These are phyloP conservation scores for Allophyes oxyacanthae DNA, from an alignment of 2,888 invertebrate genomes.

Conservation along the genomic window DNA sequence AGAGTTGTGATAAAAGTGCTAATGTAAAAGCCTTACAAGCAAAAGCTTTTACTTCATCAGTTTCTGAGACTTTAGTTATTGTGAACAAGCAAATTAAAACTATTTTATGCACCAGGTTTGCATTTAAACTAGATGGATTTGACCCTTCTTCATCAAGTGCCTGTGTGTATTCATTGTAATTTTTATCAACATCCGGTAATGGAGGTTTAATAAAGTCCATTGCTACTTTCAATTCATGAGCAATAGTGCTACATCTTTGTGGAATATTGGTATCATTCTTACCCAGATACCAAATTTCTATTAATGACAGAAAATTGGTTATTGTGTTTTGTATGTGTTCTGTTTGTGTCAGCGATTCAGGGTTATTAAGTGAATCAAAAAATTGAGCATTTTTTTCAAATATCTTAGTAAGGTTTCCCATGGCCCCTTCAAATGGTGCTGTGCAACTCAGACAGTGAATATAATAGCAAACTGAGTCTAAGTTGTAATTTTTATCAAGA, in stretches of 20 bases:
- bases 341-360: slow-evolving; percentile 79
- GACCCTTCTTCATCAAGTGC: slow-evolving; percentile 84
- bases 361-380: slow-evolving; percentile 86
- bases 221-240: slow-evolving; percentile 93
- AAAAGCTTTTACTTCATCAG: slow-evolving; percentile 94
- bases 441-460: slow-evolving; percentile 94
- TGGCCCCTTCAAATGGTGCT: slow-evolving; percentile 96
- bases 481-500: slow-evolving; percentile 93
- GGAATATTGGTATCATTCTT: slow-evolving; percentile 91
- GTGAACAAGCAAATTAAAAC: slow-evolving; percentile 95
- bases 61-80: slow-evolving; percentile 92
- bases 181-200: slow-evolving; percentile 87
- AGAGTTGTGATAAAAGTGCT: slow-evolving; percentile 93
- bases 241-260: slow-evolving; percentile 91
- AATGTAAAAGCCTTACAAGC: slow-evolving; percentile 95
- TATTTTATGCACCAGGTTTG: slow-evolving; percentile 94
- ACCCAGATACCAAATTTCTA: slow-evolving; percentile 90
- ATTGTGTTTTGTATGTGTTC: slow-evolving; percentile 86
- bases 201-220: slow-evolving; percentile 88
- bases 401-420: slow-evolving; percentile 94
- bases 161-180: slow-evolving; percentile 85
- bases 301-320: slow-evolving; percentile 88
- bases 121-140: slow-evolving; percentile 89
- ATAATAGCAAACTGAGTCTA: slow-evolving; percentile 97
- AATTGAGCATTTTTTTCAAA: slow-evolving; percentile 92